Evolutionary conservation across 1,140 invertebrate species (phyloP).

Genomic region (Lasioglossum baleicum): DNA sequence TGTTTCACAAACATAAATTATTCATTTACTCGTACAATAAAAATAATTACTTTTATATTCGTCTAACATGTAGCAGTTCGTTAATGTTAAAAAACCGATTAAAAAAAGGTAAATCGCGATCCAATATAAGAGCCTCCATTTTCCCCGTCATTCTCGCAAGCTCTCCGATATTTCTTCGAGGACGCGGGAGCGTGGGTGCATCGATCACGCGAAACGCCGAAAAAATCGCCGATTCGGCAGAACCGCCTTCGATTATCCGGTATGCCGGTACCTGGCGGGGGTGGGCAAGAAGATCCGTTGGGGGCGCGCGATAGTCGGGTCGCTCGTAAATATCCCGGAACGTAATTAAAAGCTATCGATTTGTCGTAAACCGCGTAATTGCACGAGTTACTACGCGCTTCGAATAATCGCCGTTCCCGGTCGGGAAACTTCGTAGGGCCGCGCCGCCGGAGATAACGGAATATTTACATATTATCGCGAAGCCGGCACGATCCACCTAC

Average conservation of each 20-base stretch:
- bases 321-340: conserved; percentile 71
- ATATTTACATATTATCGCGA: conserved; percentile 80
- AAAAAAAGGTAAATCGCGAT: neutral
- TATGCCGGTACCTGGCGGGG: neutral
- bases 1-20: too few species aligned
- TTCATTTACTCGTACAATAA: too few species aligned
- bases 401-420: conserved; percentile 72
- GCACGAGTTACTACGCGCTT: conserved; percentile 76
- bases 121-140: neutral
- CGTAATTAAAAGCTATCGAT: conserved; percentile 79
- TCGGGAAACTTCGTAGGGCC: conserved; percentile 59
- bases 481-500: conserved; percentile 58
- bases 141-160: neutral
- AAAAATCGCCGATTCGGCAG: conserved; percentile 1
- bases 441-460: conserved; percentile 73
- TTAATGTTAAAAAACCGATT: too few species aligned
- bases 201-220: conserved; percentile 6
- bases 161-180: neutral
- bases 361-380: conserved; percentile 79
- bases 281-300: conserved; percentile 39
- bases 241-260: conserved; percentile 6
- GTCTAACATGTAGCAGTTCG: too few species aligned
- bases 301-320: conserved; percentile 41
- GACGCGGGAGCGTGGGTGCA: neutral
- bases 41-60: too few species aligned